Conservation (phyloP, 1,140 invertebrate species). For the Hesperophylax magnus region DNA sequence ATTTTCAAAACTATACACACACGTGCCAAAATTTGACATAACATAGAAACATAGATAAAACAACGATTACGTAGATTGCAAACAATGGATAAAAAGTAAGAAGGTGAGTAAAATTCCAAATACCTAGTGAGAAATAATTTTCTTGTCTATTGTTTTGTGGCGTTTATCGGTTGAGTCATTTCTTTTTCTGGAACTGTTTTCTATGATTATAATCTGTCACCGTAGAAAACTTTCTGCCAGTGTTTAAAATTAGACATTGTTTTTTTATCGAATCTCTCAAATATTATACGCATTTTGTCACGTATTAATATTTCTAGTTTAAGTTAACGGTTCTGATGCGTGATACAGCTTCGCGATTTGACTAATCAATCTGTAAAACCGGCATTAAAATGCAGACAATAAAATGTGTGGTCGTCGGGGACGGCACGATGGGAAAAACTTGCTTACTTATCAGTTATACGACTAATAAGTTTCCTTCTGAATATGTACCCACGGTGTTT, state of each 20-base stretch:
- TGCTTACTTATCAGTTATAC: conserved; percentile 99
- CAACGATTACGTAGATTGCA: no score
- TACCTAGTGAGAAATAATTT: no score
- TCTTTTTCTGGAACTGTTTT: not conserved
- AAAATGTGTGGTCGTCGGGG: conserved; percentile 97
- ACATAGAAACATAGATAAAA: no score
- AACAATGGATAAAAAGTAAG: no score
- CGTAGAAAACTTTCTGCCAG: not conserved
- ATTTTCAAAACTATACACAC: not conserved
- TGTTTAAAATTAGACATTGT: conserved; percentile 9
- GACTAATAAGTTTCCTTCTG: conserved; percentile 98
- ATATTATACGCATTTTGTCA: not conserved
- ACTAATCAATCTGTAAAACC: no score
- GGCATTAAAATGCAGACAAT: conserved; percentile 68
- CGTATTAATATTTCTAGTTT: no score
- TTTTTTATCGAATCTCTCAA: not conserved
- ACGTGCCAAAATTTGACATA: conserved; percentile 20
- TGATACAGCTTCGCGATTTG: not conserved
- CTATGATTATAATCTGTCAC: conserved; percentile 1
- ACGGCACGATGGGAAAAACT: conserved; percentile 95
- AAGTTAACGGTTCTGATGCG: not conserved
- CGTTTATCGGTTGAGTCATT: not conserved
- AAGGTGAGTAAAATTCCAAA: no score
- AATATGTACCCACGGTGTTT: conserved; percentile 98
- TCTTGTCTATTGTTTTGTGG: no score